Evolutionary conservation across 2,113 vertebrate genomes (phyloP).

Genomic region (Notothenia rossii): DNA sequence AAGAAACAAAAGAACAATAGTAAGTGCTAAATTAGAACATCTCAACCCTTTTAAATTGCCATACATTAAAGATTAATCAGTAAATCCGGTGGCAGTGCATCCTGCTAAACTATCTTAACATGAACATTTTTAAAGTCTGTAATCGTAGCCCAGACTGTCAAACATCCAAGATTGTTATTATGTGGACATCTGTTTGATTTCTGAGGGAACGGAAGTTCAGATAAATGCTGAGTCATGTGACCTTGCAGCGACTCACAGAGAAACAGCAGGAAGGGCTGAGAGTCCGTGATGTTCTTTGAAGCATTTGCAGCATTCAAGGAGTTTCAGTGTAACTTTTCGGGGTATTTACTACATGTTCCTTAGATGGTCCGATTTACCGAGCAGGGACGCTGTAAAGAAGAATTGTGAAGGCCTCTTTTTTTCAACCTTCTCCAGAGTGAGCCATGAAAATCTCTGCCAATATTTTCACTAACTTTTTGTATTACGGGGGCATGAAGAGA

Average conservation of each 20-base stretch:
- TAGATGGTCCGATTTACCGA: no score
- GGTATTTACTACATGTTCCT: no score
- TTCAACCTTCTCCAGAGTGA: no score
- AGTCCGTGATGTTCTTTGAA: background rate
- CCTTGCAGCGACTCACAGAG: conserved; percentile 6
- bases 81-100: background rate
- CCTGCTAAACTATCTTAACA: background rate
- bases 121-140: background rate
- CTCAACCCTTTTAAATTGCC: background rate
- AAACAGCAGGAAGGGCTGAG: conserved; percentile 18
- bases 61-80: background rate
- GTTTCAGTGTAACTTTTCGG: no score
- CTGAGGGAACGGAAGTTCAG: conserved; percentile 31
- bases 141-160: conserved; percentile 34
- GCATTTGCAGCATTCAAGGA: background rate
- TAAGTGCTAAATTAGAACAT: background rate
- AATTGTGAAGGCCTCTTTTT: no score
- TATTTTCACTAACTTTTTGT: no score
- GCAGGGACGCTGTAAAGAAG: no score
- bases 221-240: conserved; percentile 39
- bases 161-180: conserved; percentile 10
- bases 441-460: no score
- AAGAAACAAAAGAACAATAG: background rate
- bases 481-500: no score
- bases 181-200: conserved; percentile 33